These are phyloP conservation scores for Huso huso DNA, from an alignment of 2,797 vertebrate species.

Conservation along the genomic window DNA sequence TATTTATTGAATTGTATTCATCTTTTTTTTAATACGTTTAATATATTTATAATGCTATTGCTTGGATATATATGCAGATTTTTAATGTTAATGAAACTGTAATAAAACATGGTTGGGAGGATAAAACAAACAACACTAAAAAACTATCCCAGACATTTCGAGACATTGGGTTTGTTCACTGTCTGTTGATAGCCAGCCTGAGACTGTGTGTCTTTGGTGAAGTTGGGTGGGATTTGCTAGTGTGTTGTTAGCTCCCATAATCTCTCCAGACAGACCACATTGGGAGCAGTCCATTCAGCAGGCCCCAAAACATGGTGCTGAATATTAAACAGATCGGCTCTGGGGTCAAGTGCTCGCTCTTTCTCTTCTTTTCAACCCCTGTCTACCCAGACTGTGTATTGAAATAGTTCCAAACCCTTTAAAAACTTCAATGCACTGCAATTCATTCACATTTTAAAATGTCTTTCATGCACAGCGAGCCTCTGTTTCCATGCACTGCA, in stretches of 20 bases:
- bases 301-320: constrained; percentile 29
- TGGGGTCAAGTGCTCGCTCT: constrained; percentile 21
- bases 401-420: constrained; percentile 8
- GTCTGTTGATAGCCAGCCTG: not conserved
- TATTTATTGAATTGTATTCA: too few species aligned
- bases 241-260: constrained; percentile 5
- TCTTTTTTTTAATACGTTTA: too few species aligned
- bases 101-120: not conserved
- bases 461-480: not conserved
- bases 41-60: too few species aligned
- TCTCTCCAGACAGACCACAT: constrained; percentile 9
- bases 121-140: not conserved
- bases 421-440: constrained; percentile 2
- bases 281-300: constrained; percentile 22
- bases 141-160: not conserved
- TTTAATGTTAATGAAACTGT: too few species aligned
- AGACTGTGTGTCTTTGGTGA: not conserved
- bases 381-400: constrained; percentile 1
- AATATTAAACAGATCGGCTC: constrained; percentile 28
- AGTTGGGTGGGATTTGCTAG: constrained; percentile 14
- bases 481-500: not conserved
- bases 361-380: constrained; percentile 12
- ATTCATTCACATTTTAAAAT: constrained; percentile 4
- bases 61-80: too few species aligned
- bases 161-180: not conserved